These are phyloP conservation scores for Mactromeris polynyma DNA, from an alignment of 2,888 invertebrate species.

Conservation along the genomic window DNA sequence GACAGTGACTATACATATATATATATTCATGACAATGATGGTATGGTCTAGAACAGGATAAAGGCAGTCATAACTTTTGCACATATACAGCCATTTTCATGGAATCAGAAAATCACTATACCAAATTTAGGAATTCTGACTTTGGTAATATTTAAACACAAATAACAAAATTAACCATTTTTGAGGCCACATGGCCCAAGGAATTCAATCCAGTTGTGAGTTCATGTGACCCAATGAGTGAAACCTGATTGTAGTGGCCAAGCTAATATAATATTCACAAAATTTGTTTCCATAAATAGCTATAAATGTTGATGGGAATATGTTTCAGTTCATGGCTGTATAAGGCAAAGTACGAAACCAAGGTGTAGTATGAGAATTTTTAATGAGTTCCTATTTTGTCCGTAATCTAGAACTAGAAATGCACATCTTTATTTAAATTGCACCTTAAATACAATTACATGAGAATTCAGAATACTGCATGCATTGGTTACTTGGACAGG, in stretches of 20 bases:
- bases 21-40: background rate
- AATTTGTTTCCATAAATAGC: too few relatives aligned
- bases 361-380: background rate
- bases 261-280: too few relatives aligned
- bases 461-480: background rate
- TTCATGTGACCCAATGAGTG: too few relatives aligned
- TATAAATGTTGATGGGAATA: too few relatives aligned
- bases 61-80: background rate
- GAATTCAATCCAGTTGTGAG: too few relatives aligned
- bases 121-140: background rate
- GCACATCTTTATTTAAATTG: background rate
- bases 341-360: background rate
- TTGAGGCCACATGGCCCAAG: too few relatives aligned
- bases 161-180: too few relatives aligned
- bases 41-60: background rate
- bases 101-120: background rate
- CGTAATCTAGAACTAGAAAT: background rate
- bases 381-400: background rate
- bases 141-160: too few relatives aligned
- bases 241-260: too few relatives aligned
- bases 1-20: conserved; percentile 31
- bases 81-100: background rate
- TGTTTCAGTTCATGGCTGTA: background rate
- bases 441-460: background rate
- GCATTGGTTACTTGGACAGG: background rate